These are phyloP conservation scores for Potamarius usumacintae DNA, from an alignment of 2,113 vertebrate species.

Conservation along the genomic window DNA sequence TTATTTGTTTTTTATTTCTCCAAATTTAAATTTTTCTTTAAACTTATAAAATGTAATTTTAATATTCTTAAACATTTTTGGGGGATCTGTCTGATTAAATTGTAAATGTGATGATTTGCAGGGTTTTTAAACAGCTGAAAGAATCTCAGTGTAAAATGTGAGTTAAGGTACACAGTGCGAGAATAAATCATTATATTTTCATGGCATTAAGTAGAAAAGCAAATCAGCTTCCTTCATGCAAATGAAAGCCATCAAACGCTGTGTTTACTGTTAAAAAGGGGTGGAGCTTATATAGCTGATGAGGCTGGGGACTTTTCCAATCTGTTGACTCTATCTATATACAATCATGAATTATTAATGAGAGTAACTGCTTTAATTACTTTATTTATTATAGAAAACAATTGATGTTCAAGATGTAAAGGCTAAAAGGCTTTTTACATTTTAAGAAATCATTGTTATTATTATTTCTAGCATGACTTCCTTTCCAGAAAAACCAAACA, in stretches of 20 bases:
- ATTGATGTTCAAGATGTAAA: too few relatives aligned
- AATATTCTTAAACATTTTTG: not conserved
- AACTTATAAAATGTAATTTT: too few relatives aligned
- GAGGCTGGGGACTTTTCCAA: too few relatives aligned
- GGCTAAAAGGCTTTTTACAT: too few relatives aligned
- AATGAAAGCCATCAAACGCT: not conserved
- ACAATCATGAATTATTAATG: too few relatives aligned
- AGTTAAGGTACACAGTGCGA: not conserved
- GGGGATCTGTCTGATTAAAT: not conserved
- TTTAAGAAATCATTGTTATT: too few relatives aligned
- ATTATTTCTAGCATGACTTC: not conserved
- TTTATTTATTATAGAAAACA: too few relatives aligned
- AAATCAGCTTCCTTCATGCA: not conserved
- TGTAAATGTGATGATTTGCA: not conserved
- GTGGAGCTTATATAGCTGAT: not conserved
- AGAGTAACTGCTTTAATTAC: too few relatives aligned
- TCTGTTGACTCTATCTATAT: too few relatives aligned
- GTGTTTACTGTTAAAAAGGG: not conserved
- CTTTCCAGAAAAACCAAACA: not conserved
- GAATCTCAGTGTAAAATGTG: not conserved
- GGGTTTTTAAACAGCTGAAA: not conserved
- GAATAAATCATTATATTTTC: too few relatives aligned
- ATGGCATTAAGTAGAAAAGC: too few relatives aligned
- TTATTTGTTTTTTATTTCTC: not conserved
- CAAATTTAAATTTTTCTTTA: not conserved